Conservation (phyloP, 2,113 vertebrate species). For the Falco punctatus region DNA sequence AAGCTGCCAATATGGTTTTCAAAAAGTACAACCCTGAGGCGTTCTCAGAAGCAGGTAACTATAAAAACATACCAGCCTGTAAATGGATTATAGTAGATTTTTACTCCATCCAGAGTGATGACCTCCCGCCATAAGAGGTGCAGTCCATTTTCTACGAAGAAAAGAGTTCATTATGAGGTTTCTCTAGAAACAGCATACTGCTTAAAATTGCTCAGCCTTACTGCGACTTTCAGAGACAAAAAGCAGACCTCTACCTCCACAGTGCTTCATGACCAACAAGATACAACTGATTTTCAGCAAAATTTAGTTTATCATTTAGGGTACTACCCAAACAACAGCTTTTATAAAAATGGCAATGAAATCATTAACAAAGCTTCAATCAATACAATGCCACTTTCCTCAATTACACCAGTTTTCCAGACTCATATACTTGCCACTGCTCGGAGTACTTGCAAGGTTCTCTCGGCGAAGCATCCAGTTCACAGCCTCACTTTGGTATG, state of each 20-base stretch:
- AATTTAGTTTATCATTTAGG: neutral
- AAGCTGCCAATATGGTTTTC: neutral
- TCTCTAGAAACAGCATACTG: neutral
- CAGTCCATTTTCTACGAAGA: conserved; percentile 81
- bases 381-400: neutral
- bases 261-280: neutral
- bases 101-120: conserved; percentile 85
- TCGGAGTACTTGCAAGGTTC: conserved; percentile 37
- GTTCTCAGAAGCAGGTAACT: neutral
- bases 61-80: conserved; percentile 88
- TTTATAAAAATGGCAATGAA: neutral
- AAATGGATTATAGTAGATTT: conserved; percentile 94
- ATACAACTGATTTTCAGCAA: neutral
- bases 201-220: neutral
- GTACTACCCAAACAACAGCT: neutral
- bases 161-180: conserved; percentile 25
- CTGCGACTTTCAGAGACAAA: neutral
- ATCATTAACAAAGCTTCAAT: neutral
- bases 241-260: neutral
- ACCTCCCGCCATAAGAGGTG: conserved; percentile 95
- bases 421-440: conserved; percentile 71
- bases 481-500: conserved; percentile 82
- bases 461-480: conserved; percentile 84
- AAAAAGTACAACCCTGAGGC: neutral
- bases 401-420: neutral